These are phyloP conservation scores for Protodeltote pygarga DNA, from an alignment of 2,888 invertebrate genomes.

Conservation along the genomic window DNA sequence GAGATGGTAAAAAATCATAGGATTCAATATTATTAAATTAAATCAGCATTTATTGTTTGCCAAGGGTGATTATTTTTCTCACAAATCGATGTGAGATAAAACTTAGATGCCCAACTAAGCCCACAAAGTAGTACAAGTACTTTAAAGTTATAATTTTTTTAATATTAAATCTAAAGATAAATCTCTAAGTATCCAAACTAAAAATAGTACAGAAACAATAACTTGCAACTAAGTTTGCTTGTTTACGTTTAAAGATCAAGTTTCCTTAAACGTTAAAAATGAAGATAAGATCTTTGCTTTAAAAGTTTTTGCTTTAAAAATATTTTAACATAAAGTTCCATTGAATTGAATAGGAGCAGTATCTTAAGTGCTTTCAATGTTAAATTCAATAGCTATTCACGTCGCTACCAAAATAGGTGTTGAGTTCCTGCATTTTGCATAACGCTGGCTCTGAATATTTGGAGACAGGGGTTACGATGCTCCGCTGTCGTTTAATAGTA, in stretches of 20 bases:
- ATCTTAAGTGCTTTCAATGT: conserved; percentile 42
- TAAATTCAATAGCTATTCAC: conserved; percentile 49
- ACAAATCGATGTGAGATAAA: no score
- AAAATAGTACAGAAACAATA: no score
- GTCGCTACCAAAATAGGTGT: conserved; percentile 34
- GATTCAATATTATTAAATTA: not conserved
- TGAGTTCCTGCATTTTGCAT: conserved; percentile 54
- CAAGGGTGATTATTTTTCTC: no score
- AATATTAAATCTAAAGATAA: no score
- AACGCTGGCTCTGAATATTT: conserved; percentile 47
- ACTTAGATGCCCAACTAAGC: no score
- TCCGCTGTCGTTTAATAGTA: conserved; percentile 31
- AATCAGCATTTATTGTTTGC: no score
- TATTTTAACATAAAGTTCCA: conserved; percentile 20
- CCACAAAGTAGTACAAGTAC: no score
- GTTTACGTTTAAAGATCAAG: no score
- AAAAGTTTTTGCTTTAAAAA: conserved; percentile 13
- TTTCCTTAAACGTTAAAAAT: no score
- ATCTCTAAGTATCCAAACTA: conserved; percentile 2
- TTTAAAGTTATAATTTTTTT: no score
- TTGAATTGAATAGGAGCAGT: conserved; percentile 38
- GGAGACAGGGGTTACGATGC: conserved; percentile 23
- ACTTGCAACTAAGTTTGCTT: no score
- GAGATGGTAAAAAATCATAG: not conserved
- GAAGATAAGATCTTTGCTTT: no score